Evolutionary conservation across 2,113 vertebrate species (phyloP).

Genomic region (Pungitius pungitius): DNA sequence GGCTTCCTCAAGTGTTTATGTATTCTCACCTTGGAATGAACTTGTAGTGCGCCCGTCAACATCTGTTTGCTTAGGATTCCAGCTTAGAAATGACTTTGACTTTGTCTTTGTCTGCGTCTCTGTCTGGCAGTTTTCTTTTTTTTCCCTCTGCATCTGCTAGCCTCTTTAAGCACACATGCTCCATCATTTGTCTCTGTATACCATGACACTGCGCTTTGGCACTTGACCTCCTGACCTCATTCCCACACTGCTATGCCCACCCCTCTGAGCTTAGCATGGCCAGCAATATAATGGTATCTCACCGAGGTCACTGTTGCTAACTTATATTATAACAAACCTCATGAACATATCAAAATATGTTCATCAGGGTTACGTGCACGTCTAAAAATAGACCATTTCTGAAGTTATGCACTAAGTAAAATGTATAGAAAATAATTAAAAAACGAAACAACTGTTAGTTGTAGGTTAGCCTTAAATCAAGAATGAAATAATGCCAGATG

Average conservation of each 20-base stretch:
- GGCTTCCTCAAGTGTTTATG: slow-evolving; percentile 59
- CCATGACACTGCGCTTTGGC: slow-evolving; percentile 63
- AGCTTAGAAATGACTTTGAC: slow-evolving; percentile 68
- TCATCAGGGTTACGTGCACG: not conserved
- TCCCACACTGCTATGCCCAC: slow-evolving; percentile 64
- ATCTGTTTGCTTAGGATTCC: slow-evolving; percentile 73
- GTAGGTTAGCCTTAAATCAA: not conserved
- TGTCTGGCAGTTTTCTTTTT: slow-evolving; percentile 34
- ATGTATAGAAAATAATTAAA: not conserved
- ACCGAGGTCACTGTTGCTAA: slow-evolving; percentile 54
- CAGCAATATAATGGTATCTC: slow-evolving; percentile 67
- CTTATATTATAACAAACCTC: slow-evolving; percentile 44
- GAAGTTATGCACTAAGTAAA: not conserved
- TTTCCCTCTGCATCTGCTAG: slow-evolving; percentile 58
- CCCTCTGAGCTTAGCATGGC: slow-evolving; percentile 45
- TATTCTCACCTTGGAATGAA: slow-evolving; percentile 76
- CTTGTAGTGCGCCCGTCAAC: slow-evolving; percentile 71
- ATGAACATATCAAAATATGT: slow-evolving; percentile 27
- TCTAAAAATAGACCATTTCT: slow-evolving; percentile 1
- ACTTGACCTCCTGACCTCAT: slow-evolving; percentile 74
- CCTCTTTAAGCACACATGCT: slow-evolving; percentile 69
- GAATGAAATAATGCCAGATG: not conserved
- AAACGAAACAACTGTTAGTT: too few relatives aligned
- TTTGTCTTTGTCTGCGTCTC: slow-evolving; percentile 30
- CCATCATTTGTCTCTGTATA: slow-evolving; percentile 69